Evolutionary conservation across 2,113 vertebrate genomes (phyloP), one percentile per base, ranked within the genome.

Genomic region (Etheostoma spectabile): DNA sequence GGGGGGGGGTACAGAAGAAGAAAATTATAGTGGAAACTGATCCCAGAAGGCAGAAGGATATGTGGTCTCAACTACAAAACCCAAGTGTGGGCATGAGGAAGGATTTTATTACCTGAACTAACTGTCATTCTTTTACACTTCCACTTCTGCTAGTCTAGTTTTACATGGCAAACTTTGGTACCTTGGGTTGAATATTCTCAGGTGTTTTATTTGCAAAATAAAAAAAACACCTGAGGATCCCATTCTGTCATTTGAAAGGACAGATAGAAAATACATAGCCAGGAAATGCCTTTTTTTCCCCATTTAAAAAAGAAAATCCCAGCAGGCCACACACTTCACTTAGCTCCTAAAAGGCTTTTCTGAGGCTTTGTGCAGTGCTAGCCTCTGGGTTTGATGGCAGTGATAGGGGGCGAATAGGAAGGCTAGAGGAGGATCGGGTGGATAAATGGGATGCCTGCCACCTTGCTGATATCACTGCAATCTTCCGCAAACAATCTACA

Each of bases 361-460:
- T 56, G 78, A 79, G 69, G 66, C 70, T 90, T 86, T 92, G 83
- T 83, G 83, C 82, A 62, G 78, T 27, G 77, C 76, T 71, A 63
- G 88, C 83, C 81, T 86, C 72, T 55, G 78, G 89, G 80, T 86
- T 62, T 85, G 89, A 93, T 91, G 88, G 83, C 79, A 79, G 83
- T 77, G 91, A 93, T 90, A 88, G 84, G 65, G 62, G 72, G 64
- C 53, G 74, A 90, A 85, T 70, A 42, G 64, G 62, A 83, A 82
- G 65, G 85, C 85, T 65, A 78, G 68, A 83, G 86, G 77, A 82
- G 73, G 83, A 88, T 84, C 38, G 60, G 74, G 74, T 30, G 89
- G 81, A 88, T 86, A 87, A 87, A 88, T 85, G 82, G 89, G 86
- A 86, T 61, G 76, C 75, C 87, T 91, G 86, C 80, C 83, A 88